These are phyloP conservation scores for Brachionus angularis DNA, from an alignment of 1,140 invertebrate genomes.

Conservation along the genomic window DNA sequence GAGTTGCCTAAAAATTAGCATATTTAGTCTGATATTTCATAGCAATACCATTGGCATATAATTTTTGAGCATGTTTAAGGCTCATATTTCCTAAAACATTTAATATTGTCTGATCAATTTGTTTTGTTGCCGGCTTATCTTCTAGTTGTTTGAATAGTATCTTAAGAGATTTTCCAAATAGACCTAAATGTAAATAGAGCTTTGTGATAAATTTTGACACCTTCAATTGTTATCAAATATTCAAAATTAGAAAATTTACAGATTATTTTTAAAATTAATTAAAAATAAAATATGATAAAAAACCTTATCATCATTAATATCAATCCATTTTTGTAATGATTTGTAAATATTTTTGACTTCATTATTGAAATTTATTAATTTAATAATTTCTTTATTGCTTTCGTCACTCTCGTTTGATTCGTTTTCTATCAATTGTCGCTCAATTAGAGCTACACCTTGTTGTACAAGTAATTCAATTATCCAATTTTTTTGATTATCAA, in stretches of 20 bases:
- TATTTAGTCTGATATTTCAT: constrained; percentile 36
- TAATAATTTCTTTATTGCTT: background rate
- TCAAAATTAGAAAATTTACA: background rate
- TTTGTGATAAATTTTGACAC: constrained; percentile 11
- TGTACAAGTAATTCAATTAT: background rate
- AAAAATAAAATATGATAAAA: background rate
- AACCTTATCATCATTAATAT: constrained; percentile 33
- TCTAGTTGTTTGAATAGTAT: constrained; percentile 24
- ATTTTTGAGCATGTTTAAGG: background rate
- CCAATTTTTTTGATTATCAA: constrained; percentile 24
- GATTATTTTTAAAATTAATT: background rate
- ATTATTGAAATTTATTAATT: constrained; percentile 5
- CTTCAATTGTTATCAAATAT: background rate
- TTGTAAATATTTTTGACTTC: constrained; percentile 2
- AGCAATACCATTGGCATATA: background rate
- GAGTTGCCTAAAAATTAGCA: background rate
- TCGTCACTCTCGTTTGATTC: background rate
- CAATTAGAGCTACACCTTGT: constrained; percentile 7
- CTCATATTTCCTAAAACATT: constrained; percentile 19
- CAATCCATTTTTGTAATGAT: constrained; percentile 33
- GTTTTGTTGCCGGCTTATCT: constrained; percentile 8
- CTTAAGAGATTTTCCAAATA: constrained; percentile 26
- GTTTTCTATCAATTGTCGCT: constrained; percentile 3
- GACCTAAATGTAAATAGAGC: constrained; percentile 7
- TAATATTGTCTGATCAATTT: constrained; percentile 28